A percentile compares a stretch with the other conserved stretches of the same genome.
Evolutionary conservation across 2,113 vertebrate species (phyloP).

Genomic region (Otis tarda): DNA sequence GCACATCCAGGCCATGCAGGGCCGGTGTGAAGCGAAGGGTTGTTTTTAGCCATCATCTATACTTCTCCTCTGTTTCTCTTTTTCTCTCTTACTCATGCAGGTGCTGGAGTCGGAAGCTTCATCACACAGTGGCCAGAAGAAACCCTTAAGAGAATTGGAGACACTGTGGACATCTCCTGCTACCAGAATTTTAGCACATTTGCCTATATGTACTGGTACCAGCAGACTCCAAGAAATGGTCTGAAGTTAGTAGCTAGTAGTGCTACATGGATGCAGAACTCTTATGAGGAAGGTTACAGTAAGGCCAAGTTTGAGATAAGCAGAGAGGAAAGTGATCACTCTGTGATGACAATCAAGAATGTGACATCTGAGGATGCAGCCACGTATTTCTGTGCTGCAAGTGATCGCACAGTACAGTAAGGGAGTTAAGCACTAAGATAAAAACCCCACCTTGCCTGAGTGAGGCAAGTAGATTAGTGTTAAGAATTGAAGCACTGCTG

Average conservation of each 20-base stretch:
- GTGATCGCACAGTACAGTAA: neutral
- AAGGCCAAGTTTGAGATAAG: neutral
- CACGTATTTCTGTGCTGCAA: neutral
- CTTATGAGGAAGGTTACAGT: neutral
- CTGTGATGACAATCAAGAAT: neutral
- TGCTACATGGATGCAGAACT: neutral
- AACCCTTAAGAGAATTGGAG: neutral
- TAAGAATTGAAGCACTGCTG: neutral
- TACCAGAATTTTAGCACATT: neutral
- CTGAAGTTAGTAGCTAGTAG: neutral
- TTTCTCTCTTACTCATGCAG: neutral
- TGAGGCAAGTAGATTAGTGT: neutral
- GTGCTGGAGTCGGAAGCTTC: fast-evolving
- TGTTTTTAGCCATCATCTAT: neutral
- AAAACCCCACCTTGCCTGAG: neutral
- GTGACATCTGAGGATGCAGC: neutral
- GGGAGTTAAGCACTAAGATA: neutral
- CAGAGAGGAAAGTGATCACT: fast-evolving
- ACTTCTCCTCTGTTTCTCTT: neutral
- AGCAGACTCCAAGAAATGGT: neutral
- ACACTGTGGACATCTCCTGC: neutral
- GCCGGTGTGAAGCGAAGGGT: neutral
- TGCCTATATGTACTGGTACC: neutral
- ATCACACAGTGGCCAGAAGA: neutral
- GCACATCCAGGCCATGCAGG: no score